These are phyloP conservation scores for Ganaspis sp. DNA, from an alignment of 1,140 invertebrate genomes.

Conservation along the genomic window DNA sequence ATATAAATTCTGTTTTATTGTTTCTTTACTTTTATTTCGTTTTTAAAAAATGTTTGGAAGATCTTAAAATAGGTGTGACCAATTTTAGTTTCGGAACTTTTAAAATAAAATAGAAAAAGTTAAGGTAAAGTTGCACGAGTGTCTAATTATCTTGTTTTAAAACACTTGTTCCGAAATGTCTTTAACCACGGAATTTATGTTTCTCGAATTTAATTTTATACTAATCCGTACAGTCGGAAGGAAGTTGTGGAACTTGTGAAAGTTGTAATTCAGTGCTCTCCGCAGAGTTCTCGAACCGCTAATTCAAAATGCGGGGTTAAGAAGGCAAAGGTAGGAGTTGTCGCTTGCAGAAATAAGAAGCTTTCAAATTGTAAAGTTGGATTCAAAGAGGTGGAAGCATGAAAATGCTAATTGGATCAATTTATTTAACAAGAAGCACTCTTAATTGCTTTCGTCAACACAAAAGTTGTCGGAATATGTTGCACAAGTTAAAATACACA, in stretches of 20 bases:
- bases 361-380: not conserved
- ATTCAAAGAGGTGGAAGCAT: not conserved
- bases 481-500: not conserved
- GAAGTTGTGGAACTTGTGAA: conserved; percentile 19
- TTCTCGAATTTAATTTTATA: conserved; percentile 24
- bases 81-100: too few relatives aligned
- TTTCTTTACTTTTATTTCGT: too few relatives aligned
- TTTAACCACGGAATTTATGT: conserved; percentile 17
- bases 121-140: not conserved
- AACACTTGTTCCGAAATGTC: conserved; percentile 3
- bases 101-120: too few relatives aligned
- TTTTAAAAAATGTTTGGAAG: too few relatives aligned
- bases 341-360: conserved; percentile 23
- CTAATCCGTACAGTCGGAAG: not conserved
- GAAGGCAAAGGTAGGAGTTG: conserved; percentile 9
- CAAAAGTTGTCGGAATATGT: not conserved
- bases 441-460: not conserved
- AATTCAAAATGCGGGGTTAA: conserved; percentile 7
- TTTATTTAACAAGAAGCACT: not conserved
- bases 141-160: not conserved
- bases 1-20: too few relatives aligned
- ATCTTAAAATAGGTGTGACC: too few relatives aligned
- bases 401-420: conserved; percentile 3
- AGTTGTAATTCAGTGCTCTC: conserved; percentile 14
- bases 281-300: not conserved